Percentiles rank a stretch among this genome's conserved stretches.
Evolutionary conservation across 2,888 invertebrate genomes (phyloP).

Genomic region (Protula sp.): DNA sequence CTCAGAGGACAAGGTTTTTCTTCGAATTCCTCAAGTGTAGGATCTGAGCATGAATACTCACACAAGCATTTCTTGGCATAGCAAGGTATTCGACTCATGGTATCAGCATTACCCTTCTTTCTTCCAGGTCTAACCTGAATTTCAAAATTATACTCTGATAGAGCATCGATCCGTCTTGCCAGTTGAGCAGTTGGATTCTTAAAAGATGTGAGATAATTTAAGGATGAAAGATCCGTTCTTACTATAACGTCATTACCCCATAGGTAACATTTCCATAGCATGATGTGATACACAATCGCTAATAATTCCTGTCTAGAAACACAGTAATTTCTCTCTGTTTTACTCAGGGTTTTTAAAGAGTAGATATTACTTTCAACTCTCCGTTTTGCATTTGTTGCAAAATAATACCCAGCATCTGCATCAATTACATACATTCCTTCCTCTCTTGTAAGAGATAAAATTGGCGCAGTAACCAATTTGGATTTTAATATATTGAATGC

Average conservation of each 20-base stretch:
- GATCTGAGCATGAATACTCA: too few species aligned
- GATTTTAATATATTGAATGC: too few species aligned
- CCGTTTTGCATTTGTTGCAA: not conserved
- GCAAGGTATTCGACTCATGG: not conserved
- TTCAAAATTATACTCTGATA: not conserved
- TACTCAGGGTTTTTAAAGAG: not conserved
- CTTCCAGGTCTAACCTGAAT: not conserved
- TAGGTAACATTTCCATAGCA: not conserved
- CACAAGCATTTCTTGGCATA: too few species aligned
- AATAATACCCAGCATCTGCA: not conserved
- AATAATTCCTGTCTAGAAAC: not conserved
- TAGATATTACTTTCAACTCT: not conserved
- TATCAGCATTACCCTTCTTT: not conserved
- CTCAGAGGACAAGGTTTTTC: too few species aligned
- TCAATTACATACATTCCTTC: not conserved
- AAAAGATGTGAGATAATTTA: not conserved
- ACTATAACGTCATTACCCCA: not conserved
- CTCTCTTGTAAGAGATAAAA: not conserved
- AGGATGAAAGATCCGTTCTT: not conserved
- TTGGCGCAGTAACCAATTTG: too few species aligned
- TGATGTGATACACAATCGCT: not conserved
- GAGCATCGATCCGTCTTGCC: not conserved
- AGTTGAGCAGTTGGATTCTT: not conserved
- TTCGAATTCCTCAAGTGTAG: too few species aligned
- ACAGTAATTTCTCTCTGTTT: not conserved